Percentiles rank a stretch among this genome's conserved stretches.
Evolutionary conservation across 2,113 vertebrate species (phyloP).

Genomic region (Oncorhynchus gorbuscha): DNA sequence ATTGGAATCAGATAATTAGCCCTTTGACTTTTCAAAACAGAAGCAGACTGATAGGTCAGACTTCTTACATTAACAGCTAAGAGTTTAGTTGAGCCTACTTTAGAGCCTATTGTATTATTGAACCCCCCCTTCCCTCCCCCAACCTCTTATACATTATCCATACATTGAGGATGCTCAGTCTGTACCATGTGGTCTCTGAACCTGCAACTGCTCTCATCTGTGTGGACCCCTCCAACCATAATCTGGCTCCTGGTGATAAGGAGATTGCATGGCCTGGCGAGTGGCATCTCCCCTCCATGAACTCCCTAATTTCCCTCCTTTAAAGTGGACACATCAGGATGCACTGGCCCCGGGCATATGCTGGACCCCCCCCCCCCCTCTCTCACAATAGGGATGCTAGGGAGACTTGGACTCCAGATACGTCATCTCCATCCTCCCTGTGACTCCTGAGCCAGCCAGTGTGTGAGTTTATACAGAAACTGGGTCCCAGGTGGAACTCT

Average conservation of each 20-base stretch:
- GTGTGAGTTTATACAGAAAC: neutral
- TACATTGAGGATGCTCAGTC: slow-evolving; percentile 40
- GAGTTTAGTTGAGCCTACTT: slow-evolving; percentile 11
- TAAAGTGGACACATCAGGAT: slow-evolving; percentile 61
- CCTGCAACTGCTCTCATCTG: slow-evolving; percentile 51
- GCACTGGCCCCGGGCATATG: slow-evolving; percentile 54
- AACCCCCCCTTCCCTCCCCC: slow-evolving; percentile 12
- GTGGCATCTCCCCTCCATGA: slow-evolving; percentile 59
- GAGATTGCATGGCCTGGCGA: slow-evolving; percentile 49
- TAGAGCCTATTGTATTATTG: slow-evolving; percentile 37
- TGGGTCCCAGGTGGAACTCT: neutral
- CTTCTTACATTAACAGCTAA: slow-evolving; percentile 37
- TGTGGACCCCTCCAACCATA: slow-evolving; percentile 53
- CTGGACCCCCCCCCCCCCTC: slow-evolving; percentile 1
- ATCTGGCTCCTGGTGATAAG: slow-evolving; percentile 69
- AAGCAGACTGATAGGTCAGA: slow-evolving; percentile 17
- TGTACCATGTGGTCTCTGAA: slow-evolving; percentile 49
- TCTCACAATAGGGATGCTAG: neutral
- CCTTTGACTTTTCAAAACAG: slow-evolving; percentile 41
- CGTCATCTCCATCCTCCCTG: neutral
- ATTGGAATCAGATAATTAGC: slow-evolving; percentile 58
- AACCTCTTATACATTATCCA: slow-evolving; percentile 62
- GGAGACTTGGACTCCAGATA: too few relatives aligned
- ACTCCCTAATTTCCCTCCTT: slow-evolving; percentile 54
- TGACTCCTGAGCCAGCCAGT: slow-evolving; percentile 10